phyloP scores from a whole-genome alignment of 2,797 vertebrate species.

The Tangara arthus region DNA sequence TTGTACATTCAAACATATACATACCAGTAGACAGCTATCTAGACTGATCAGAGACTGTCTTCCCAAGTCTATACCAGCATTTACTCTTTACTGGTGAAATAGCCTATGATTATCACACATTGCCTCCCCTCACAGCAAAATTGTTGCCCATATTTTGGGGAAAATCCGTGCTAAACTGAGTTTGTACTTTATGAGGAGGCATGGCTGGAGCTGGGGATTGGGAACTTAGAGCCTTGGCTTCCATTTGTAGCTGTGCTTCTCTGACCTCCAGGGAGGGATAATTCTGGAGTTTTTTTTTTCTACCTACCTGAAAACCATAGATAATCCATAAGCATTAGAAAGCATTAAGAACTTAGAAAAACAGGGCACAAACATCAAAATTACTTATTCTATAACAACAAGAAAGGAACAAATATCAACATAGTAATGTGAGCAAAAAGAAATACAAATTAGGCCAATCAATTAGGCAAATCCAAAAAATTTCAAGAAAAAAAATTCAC shows the following conservation, averaged over 20 bases:
- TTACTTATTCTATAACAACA: not conserved
- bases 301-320: slow-evolving; percentile 6
- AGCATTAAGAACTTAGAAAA: slow-evolving; percentile 10
- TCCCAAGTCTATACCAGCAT: not conserved
- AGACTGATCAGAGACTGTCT: not conserved
- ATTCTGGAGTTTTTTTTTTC: not conserved
- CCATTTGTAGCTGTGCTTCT: not conserved
- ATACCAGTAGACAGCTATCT: not conserved
- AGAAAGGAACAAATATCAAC: slow-evolving; percentile 10
- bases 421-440: not conserved
- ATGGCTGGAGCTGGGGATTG: not conserved
- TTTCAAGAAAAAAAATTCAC: not conserved
- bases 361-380: not conserved
- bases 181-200: not conserved
- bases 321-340: slow-evolving; percentile 5
- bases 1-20: not conserved
- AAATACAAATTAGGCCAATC: not conserved
- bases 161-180: not conserved
- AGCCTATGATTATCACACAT: not conserved
- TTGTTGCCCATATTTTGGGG: not conserved
- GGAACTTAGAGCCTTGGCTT: not conserved
- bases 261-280: not conserved
- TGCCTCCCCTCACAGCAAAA: not conserved
- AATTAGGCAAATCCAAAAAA: not conserved
- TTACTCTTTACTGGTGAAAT: not conserved